Base-by-base conservation (phyloP, 2,888 invertebrate species). In the Tipula helvola region DNA sequence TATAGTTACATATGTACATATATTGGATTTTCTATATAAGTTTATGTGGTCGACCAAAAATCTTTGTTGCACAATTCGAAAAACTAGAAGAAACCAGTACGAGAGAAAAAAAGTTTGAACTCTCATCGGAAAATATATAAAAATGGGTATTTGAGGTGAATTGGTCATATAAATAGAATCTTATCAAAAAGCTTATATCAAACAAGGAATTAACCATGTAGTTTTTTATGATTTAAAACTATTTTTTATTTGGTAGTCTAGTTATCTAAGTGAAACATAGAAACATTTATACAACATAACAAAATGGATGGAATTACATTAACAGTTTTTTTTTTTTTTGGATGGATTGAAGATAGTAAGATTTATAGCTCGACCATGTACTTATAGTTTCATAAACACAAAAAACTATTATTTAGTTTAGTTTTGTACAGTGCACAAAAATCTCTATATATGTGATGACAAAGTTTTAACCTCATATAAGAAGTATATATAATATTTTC, bases 11-110 rank as follows among this genome's bases (percentile, higher is more conserved):
- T 52, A 52, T 16, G n/a, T 36, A 18, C 1, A 84, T 52, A 52
- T 16, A 52, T 16, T 39, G 39, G 39, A 39, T 39, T 39, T 39
- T 39, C 39, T 39, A 84, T 84, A 84, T 36, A 84, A 84, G 84
- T 84, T 84, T 84, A 39, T 84, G 84, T 84, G 84, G 84, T 84
- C n/a, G 16, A 84, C 84, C 84, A 84, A 84, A 71, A 84, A 84
- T 84, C 84, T 84, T 84, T 84, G 84, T 84, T 84, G 39, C 84
- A 84, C 28, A 84, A 10, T 41, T 39, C 3, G 3, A 84, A 39
- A 71, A 71, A 71, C 5, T 7, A 39, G 7, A 39, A 39, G 10
- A 71, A 71, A 28, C 8, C 4, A 71, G 71, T 57, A 8, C 16
- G 52, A 16, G 7, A 5, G 52, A 57, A 39, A 39, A 39, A 39